Conservation (phyloP, 2,888 invertebrate genomes). For the Lamellibrachia columna region DNA sequence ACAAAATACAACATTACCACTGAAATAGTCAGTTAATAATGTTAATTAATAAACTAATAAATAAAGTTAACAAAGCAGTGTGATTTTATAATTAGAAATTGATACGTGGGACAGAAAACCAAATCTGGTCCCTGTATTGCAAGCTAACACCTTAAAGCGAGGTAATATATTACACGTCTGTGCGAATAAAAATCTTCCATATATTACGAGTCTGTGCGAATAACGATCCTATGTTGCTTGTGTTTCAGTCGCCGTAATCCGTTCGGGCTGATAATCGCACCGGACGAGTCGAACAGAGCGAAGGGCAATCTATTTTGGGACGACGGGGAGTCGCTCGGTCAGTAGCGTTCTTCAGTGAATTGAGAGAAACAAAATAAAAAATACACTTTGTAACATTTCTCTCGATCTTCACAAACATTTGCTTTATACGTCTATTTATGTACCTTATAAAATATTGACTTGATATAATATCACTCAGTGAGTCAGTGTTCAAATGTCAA, state of each 20-base stretch:
- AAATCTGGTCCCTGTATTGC: no score
- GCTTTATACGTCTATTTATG: background rate
- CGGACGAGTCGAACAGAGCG: conserved; percentile 70
- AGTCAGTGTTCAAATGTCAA: no score
- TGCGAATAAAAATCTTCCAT: no score
- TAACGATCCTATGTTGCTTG: background rate
- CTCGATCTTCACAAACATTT: background rate
- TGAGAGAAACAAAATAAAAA: background rate
- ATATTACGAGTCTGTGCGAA: background rate
- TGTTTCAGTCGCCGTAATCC: conserved; percentile 71
- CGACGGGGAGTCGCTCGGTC: conserved; percentile 77
- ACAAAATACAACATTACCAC: no score
- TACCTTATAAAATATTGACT: background rate
- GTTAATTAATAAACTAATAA: no score
- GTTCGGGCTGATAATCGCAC: conserved; percentile 75
- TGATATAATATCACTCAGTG: background rate
- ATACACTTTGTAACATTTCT: background rate
- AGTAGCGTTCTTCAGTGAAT: background rate
- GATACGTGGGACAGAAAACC: no score
- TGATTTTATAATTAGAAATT: no score
- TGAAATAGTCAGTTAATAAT: no score
- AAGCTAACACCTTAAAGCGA: no score
- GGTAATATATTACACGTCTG: no score
- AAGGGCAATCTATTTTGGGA: conserved; percentile 82
- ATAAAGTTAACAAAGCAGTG: no score